Conservation (phyloP, 2,888 invertebrate genomes). For the Salticus scenicus region DNA sequence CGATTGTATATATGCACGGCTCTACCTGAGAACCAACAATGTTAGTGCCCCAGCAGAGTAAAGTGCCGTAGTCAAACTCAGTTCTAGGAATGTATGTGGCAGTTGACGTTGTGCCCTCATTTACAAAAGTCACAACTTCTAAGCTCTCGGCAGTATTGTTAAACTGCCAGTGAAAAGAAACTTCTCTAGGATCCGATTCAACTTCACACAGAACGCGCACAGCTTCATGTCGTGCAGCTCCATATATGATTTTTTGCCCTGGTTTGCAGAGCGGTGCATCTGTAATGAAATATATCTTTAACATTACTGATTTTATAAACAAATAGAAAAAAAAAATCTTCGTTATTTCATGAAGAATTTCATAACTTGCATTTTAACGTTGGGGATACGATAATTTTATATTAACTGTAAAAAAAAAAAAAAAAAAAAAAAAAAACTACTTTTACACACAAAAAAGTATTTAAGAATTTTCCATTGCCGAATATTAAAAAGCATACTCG, state of each 20-base stretch:
- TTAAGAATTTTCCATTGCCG: too few relatives aligned
- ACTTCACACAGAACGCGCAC: conserved; percentile 72
- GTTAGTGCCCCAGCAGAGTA: conserved; percentile 73
- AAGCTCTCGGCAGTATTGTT: conserved; percentile 80
- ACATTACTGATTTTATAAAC: too few relatives aligned
- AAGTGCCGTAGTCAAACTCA: conserved; percentile 73
- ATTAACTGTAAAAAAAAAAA: too few relatives aligned
- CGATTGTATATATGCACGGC: conserved; percentile 72
- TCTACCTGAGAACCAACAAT: conserved; percentile 71
- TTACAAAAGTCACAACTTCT: conserved; percentile 63
- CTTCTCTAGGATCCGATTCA: conserved; percentile 75
- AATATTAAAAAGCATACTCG: too few relatives aligned
- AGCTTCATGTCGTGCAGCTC: conserved; percentile 71
- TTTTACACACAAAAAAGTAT: too few relatives aligned
- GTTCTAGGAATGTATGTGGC: conserved; percentile 72
- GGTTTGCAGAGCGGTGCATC: conserved; percentile 72
- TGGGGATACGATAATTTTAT: too few relatives aligned
- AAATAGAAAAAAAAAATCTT: too few relatives aligned
- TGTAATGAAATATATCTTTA: too few relatives aligned
- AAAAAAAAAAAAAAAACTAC: too few relatives aligned
- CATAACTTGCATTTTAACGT: too few relatives aligned
- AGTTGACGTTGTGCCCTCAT: conserved; percentile 58
- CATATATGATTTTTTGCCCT: conserved; percentile 72
- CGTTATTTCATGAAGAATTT: too few relatives aligned
- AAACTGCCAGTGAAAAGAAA: conserved; percentile 94